Evolutionary conservation across 2,797 vertebrate genomes (phyloP), one percentile per base, ranked within the genome.

Genomic region (Gadopsis bispinosus): DNA sequence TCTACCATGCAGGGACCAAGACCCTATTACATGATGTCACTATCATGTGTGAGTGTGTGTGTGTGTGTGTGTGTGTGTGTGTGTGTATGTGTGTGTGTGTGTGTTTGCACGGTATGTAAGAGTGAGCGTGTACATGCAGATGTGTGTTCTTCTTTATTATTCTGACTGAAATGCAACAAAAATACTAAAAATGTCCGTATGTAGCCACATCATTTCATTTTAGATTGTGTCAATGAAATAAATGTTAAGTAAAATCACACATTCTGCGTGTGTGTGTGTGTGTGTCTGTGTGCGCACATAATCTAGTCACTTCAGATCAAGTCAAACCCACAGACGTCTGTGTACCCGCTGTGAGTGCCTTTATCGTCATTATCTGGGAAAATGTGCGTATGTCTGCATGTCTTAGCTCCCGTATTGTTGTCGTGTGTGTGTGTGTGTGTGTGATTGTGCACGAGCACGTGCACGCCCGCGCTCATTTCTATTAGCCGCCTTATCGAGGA

Each of bases 401-500:
- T 90, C 84, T 86, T 71, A 29, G 69, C 83, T 80, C 71, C 63
- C 51, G 43, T 80, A 80, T 47, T 77, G 64, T 69, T 29, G 41
- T 59, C 17, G 56, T 41, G 58, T 68, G 73, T 35, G 56, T 51
- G 73, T 73, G 58, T 66, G 56, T 54, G 51, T 39, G 63, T 70
- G 73, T 74, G 77, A 69, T 73, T 37, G 50, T 62, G 65, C 20
- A 50, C 62, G 76, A 47, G 50, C 9, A 48, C 29, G 67, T 55
- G 69, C 17, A 50, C 3, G 37, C 64, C 35, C 29, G 4, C 31
- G 51, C 75, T 83, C 80, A 89, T 94, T 95, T 92, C 92, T 93
- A 93, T 94, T 94, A 94, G 93, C 86, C 11, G 69, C 81, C 92
- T 94, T 93, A 95, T 94, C 91, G 8, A 77, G 73, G 71, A 86